Base-by-base conservation (phyloP, 2,888 invertebrate species). In the Megastigmus dorsalis region DNA sequence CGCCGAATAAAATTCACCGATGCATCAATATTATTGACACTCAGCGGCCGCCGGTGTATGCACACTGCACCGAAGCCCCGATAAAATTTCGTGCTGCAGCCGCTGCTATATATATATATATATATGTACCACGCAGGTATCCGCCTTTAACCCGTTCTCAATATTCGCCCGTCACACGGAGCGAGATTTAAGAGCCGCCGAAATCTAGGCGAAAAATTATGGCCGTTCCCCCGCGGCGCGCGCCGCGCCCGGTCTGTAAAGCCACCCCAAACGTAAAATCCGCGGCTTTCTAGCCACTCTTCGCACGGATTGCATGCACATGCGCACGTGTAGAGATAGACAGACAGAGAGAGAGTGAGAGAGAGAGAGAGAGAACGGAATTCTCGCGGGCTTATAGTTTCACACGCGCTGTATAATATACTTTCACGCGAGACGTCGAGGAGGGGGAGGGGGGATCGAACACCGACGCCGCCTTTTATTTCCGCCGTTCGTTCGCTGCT, bases 381-480 rank as follows among this genome's bases (percentile, higher is more conserved):
- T 70, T 60, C 54, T 69, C 69, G 52, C 33, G 41, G 20, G 18
- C 33, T 38, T 43, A 26, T 15, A 52, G 41, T 65, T 65, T 72
- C 59, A 63, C 65, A 66, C 65, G 52, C 41, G 43, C 15, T 41
- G 48, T 50, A 30, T 72, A 72, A 74, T 66, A 52, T 43, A 70
- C 69, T 70, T 69, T 70, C 69, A 68, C 70, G 66, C 52, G n/a
- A n/a, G n/a, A n/a, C n/a, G n/a, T n/a, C n/a, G n/a, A 26, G 41
- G 30, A 15, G 62, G 20, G 28, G 26, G 23, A n/a, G n/a, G n/a
- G 30, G 7, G 20, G 59, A 26, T 1, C 9, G 54, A 5, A 0
- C 6, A 41, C 36, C 4, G 50, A 45, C 20, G 33, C 28, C 43
- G 59, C 59, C 69, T 74, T 74, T 74, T 74, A 74, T 74, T 74